These are phyloP conservation scores for Cossypha caffra DNA, from an alignment of 2,797 vertebrate species.

Conservation along the genomic window DNA sequence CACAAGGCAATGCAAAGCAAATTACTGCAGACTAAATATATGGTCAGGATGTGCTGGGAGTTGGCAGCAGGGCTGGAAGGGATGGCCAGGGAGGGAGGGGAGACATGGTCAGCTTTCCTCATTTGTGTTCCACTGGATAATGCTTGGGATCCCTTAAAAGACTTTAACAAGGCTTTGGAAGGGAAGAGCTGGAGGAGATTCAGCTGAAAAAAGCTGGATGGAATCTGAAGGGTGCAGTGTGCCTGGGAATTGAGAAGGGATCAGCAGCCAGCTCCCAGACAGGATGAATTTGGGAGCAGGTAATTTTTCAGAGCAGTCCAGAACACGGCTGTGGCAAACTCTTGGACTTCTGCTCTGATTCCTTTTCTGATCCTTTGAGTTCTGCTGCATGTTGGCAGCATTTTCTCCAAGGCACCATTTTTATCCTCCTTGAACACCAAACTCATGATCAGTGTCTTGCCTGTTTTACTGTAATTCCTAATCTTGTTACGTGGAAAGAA, in stretches of 20 bases:
- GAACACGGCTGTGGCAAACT: neutral
- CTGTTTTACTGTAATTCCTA: neutral
- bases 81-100: constrained; percentile 30
- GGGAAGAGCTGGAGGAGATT: neutral
- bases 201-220: neutral
- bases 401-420: neutral
- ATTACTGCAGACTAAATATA: constrained; percentile 56
- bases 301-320: neutral
- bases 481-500: neutral
- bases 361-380: neutral
- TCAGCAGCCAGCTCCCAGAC: neutral
- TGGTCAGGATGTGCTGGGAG: constrained; percentile 4
- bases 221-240: neutral
- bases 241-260: neutral
- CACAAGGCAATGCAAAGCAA: constrained; percentile 11
- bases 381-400: neutral
- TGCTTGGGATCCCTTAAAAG: neutral
- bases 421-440: neutral
- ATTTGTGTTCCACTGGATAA: neutral
- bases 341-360: neutral
- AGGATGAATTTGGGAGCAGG: neutral
- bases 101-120: neutral
- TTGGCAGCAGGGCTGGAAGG: neutral
- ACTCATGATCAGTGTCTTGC: neutral
- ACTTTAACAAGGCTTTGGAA: neutral